phyloP scores from a whole-genome alignment of 2,113 vertebrate species.

The Bos javanicus region DNA sequence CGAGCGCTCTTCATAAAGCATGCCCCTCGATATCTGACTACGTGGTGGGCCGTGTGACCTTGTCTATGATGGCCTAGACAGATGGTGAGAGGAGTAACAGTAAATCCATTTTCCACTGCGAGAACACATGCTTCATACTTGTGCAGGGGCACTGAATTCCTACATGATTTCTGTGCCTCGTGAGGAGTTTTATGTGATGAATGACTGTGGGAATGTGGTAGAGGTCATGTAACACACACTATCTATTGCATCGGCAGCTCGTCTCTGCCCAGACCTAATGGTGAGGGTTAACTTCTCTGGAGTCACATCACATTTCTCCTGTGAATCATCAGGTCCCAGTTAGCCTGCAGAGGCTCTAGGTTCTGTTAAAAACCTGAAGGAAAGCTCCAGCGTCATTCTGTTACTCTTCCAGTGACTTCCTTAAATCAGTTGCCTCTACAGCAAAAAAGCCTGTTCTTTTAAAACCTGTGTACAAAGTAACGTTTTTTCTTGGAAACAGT shows the following conservation, averaged over 20 bases:
- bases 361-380: neutral
- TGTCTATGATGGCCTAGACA: neutral
- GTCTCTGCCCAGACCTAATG: neutral
- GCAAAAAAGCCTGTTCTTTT: neutral
- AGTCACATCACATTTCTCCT: neutral
- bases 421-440: neutral
- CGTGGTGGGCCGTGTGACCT: constrained; percentile 13
- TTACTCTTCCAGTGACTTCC: neutral
- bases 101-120: constrained; percentile 57
- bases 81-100: neutral
- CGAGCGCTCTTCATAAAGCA: constrained; percentile 27
- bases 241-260: constrained; percentile 33
- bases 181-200: constrained; percentile 39
- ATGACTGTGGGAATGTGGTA: constrained; percentile 10
- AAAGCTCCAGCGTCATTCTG: neutral
- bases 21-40: constrained; percentile 45
- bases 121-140: constrained; percentile 59
- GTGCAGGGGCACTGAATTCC: constrained; percentile 50
- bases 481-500: neutral
- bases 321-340: neutral
- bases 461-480: neutral
- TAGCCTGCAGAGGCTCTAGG: neutral
- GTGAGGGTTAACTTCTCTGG: neutral
- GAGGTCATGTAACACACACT: accelerated
- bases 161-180: constrained; percentile 57